phyloP scores from a whole-genome alignment of 2,888 invertebrate genomes.

The Dorcus hopei region DNA sequence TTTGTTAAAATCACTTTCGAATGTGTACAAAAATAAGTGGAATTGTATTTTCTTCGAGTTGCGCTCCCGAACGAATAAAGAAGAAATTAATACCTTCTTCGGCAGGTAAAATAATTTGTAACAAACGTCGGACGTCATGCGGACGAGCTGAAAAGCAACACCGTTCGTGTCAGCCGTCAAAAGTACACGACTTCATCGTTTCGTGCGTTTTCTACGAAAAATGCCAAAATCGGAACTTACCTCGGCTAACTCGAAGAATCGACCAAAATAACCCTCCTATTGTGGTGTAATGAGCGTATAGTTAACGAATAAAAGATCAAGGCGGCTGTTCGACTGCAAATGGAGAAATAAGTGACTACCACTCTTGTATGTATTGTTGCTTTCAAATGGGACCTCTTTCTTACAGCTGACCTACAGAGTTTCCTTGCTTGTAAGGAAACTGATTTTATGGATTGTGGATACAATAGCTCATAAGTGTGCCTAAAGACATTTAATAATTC shows the following conservation, averaged over 20 bases:
- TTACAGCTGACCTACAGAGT: conserved; percentile 34
- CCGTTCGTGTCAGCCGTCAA: conserved; percentile 35
- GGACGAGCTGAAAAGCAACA: conserved; percentile 32
- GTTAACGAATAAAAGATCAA: conserved; percentile 37
- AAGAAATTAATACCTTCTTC: conserved; percentile 23
- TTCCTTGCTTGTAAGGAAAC: conserved; percentile 22
- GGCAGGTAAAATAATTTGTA: conserved; percentile 46
- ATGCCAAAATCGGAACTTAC: conserved; percentile 23
- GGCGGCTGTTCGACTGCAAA: conserved; percentile 36
- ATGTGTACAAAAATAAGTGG: too few relatives aligned
- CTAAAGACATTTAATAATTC: neutral
- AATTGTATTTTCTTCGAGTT: conserved; percentile 3
- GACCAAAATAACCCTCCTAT: conserved; percentile 33
- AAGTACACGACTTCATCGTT: conserved; percentile 33
- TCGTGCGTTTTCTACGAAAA: conserved; percentile 36
- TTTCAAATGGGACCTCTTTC: conserved; percentile 22
- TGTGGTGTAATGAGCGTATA: conserved; percentile 39
- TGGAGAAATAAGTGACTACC: conserved; percentile 42
- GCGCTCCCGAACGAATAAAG: conserved; percentile 2
- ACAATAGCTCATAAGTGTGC: conserved; percentile 21
- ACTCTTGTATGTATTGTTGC: conserved; percentile 23
- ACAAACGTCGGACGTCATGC: conserved; percentile 32
- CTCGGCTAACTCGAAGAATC: conserved; percentile 17
- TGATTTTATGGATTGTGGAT: conserved; percentile 26
- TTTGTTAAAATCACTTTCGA: neutral